A percentile compares a stretch with the other conserved stretches of the same genome.
Evolutionary conservation across 2,113 vertebrate species (phyloP).

Genomic region (Mustelus asterias): DNA sequence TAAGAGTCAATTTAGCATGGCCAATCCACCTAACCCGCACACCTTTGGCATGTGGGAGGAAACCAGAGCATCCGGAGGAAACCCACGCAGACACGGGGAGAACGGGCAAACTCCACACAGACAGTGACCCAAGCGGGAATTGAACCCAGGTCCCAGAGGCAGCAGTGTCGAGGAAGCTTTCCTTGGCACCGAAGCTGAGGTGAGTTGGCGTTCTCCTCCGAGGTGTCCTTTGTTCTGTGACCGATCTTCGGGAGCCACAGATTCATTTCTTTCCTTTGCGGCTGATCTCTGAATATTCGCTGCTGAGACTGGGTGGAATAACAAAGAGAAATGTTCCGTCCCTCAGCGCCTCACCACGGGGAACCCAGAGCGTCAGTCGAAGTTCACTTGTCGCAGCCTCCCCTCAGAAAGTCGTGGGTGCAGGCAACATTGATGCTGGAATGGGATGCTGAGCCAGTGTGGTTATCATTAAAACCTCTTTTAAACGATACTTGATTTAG

Average conservation of each 20-base stretch:
- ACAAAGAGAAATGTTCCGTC: neutral
- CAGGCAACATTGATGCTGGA: neutral
- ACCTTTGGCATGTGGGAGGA: too few relatives aligned
- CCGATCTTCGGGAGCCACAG: neutral
- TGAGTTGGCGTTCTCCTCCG: neutral
- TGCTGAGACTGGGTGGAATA: neutral
- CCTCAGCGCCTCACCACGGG: neutral
- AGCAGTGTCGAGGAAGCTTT: neutral
- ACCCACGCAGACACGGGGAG: too few relatives aligned
- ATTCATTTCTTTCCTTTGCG: neutral
- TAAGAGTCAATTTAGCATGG: too few relatives aligned
- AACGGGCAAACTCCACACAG: too few relatives aligned
- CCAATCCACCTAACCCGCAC: too few relatives aligned
- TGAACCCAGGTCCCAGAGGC: too few relatives aligned
- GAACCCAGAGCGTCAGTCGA: neutral
- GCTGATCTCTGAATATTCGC: neutral
- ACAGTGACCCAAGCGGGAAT: too few relatives aligned
- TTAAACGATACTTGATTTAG: neutral
- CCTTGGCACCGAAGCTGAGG: neutral
- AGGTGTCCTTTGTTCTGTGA: neutral
- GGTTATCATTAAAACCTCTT: neutral
- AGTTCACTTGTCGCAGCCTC: too few relatives aligned
- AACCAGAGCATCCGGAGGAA: too few relatives aligned
- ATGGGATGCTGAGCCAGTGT: neutral
- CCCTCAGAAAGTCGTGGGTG: neutral